phyloP scores from a whole-genome alignment of 1,140 invertebrate genomes.

The Drosophila willistoni region DNA sequence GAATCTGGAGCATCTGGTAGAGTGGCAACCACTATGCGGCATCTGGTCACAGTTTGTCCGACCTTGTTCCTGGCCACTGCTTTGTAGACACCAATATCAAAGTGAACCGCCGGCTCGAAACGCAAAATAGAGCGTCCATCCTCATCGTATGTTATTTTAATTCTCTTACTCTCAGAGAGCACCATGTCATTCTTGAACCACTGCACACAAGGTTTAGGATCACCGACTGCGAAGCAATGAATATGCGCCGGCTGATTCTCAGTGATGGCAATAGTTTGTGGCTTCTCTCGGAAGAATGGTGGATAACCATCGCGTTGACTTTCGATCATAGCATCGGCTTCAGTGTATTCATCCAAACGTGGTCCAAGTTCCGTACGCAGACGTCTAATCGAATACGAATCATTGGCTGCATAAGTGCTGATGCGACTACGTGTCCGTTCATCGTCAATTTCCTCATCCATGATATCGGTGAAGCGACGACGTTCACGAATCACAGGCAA shows the following conservation, averaged over 20 bases:
- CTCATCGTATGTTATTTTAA: slow-evolving; percentile 90
- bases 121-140: slow-evolving; percentile 91
- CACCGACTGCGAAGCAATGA: slow-evolving; percentile 93
- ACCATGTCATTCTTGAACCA: slow-evolving; percentile 98
- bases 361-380: slow-evolving; percentile 92
- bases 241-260: slow-evolving; percentile 91
- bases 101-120: slow-evolving; percentile 89
- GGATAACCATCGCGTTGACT: slow-evolving; percentile 90
- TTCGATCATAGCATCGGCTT: slow-evolving; percentile 92
- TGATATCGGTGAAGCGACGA: slow-evolving; percentile 95
- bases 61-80: slow-evolving; percentile 95
- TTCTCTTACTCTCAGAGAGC: slow-evolving; percentile 90
- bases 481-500: slow-evolving; percentile 94
- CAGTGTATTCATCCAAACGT: slow-evolving; percentile 90
- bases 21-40: slow-evolving; percentile 89
- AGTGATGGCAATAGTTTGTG: slow-evolving; percentile 90
- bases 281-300: slow-evolving; percentile 93
- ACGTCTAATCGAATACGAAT: slow-evolving; percentile 88
- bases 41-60: slow-evolving; percentile 89
- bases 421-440: slow-evolving; percentile 90
- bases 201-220: slow-evolving; percentile 94
- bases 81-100: slow-evolving; percentile 97
- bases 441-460: slow-evolving; percentile 98
- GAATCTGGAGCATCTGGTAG: slow-evolving; percentile 93
- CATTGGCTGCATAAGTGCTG: slow-evolving; percentile 89